Evolutionary conservation across 2,888 invertebrate species (phyloP).

Genomic region (Phortica okadai): DNA sequence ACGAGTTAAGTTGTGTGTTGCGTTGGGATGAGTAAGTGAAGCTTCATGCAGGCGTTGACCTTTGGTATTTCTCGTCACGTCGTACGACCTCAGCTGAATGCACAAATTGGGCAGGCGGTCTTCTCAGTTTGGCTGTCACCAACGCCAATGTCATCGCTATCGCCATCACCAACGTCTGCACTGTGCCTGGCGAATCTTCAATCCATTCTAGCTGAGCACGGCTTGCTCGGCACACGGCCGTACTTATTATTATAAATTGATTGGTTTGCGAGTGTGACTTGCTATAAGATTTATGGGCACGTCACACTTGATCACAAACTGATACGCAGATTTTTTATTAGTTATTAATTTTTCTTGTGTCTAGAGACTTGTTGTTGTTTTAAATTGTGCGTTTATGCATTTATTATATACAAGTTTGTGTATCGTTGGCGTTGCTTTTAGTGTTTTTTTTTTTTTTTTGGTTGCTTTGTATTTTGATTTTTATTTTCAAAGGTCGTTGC

Average conservation of each 20-base stretch:
- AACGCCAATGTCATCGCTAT: background rate
- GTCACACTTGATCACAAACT: constrained; percentile 27
- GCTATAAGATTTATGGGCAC: constrained; percentile 19
- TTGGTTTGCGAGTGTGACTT: constrained; percentile 4
- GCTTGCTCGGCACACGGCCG: background rate
- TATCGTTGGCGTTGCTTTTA: constrained; percentile 22
- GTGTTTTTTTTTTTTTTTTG: constrained; percentile 10
- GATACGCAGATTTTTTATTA: background rate
- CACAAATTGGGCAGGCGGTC: constrained; percentile 29
- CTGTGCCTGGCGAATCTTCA: background rate
- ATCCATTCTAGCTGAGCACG: background rate
- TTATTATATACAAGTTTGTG: constrained; percentile 6
- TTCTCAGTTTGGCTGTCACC: background rate
- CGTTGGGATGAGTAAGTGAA: constrained; percentile 4
- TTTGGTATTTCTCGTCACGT: constrained; percentile 56
- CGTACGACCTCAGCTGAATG: constrained; percentile 35
- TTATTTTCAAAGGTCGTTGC: constrained; percentile 63
- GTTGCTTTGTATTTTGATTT: constrained; percentile 29
- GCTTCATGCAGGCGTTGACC: constrained; percentile 51
- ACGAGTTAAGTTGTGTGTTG: background rate
- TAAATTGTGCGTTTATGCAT: constrained; percentile 12
- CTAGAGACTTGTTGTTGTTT: background rate
- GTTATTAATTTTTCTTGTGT: constrained; percentile 10
- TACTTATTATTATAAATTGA: background rate
- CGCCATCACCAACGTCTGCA: background rate